Percentiles rank a stretch among this genome's conserved stretches.
phyloP scores from a whole-genome alignment of 2,888 invertebrate species.

The Parthenolecanium corni region DNA sequence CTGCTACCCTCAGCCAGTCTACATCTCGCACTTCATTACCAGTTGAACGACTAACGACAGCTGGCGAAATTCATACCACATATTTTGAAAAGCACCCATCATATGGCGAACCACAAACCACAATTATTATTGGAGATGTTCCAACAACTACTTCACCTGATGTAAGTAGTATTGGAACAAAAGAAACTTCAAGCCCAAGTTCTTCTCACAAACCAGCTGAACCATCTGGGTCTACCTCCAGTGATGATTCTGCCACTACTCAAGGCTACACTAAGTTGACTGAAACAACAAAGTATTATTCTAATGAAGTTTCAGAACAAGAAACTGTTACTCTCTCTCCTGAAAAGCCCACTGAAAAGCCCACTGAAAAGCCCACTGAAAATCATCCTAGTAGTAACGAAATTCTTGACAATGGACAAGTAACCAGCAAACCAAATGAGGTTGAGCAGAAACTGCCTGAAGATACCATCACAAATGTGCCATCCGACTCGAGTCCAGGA shows the following conservation, averaged over 20 bases:
- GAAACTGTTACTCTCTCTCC: not conserved
- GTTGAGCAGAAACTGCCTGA: too few species aligned
- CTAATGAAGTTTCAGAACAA: not conserved
- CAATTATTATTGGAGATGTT: not conserved
- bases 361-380: not conserved
- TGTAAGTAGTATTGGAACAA: not conserved
- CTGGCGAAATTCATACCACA: not conserved
- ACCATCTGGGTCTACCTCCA: too few species aligned
- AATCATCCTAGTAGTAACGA: conserved; percentile 45
- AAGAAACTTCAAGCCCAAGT: not conserved
- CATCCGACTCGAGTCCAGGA: not conserved
- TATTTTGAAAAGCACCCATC: not conserved
- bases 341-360: not conserved
- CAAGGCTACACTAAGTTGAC: too few species aligned
- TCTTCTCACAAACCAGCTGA: too few species aligned
- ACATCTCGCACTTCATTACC: not conserved
- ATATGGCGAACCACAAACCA: not conserved
- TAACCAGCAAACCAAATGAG: too few species aligned
- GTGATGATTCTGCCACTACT: too few species aligned
- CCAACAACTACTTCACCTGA: not conserved
- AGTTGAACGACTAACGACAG: not conserved
- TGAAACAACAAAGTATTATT: not conserved
- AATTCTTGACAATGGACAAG: too few species aligned
- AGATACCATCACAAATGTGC: conserved; percentile 1
- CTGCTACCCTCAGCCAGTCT: not conserved